Evolutionary conservation across 2,888 invertebrate species (phyloP).

Genomic region (Drosophila melanocephala): DNA sequence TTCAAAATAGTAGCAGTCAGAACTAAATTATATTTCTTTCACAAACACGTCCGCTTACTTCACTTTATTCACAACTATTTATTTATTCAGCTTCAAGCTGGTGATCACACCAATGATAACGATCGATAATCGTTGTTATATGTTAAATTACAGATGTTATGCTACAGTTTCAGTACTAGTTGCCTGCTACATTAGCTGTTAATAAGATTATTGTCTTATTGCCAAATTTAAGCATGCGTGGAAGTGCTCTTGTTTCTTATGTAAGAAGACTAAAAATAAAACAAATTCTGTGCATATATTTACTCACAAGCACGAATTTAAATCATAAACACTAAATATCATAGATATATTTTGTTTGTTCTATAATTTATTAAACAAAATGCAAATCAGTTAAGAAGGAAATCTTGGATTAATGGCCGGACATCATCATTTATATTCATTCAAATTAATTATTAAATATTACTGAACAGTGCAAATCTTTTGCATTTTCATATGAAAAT

Average conservation of each 20-base stretch:
- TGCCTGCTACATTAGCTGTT: not conserved
- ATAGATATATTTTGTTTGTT: not conserved
- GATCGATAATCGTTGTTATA: too few relatives aligned
- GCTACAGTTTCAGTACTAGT: too few relatives aligned
- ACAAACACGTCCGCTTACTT: too few relatives aligned
- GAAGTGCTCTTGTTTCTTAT: not conserved
- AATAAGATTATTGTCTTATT: not conserved
- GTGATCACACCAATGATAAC: too few relatives aligned
- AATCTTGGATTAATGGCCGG: not conserved
- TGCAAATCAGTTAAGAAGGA: not conserved
- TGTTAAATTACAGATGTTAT: too few relatives aligned
- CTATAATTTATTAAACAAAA: not conserved
- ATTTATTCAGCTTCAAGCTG: too few relatives aligned
- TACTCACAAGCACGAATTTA: not conserved
- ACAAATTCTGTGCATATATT: not conserved
- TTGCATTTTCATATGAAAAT: not conserved
- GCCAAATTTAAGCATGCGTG: not conserved
- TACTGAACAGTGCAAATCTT: not conserved
- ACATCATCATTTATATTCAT: not conserved
- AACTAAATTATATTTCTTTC: too few relatives aligned
- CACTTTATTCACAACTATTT: too few relatives aligned
- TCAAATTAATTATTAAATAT: not conserved
- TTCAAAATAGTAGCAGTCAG: not conserved
- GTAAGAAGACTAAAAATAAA: not conserved
- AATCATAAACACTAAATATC: not conserved